Percentiles rank a stretch among this genome's conserved stretches.
Conservation (phyloP, 2,888 invertebrate genomes). For the Perithous albicinctus region DNA sequence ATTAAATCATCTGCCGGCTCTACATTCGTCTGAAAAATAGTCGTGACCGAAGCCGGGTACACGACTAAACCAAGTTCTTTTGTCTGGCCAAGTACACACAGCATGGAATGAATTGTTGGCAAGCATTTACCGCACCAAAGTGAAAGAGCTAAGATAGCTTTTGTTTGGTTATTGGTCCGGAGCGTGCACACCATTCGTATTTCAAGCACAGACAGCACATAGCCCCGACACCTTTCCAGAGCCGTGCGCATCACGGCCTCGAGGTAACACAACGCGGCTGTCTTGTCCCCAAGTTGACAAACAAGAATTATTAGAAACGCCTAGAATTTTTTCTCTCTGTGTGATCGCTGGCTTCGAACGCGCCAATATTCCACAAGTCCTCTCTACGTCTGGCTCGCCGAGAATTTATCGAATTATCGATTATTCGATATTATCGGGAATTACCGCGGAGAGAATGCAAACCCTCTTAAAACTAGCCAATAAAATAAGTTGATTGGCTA, state of each 20-base stretch:
- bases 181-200: constrained; percentile 44
- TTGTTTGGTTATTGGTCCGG: constrained; percentile 51
- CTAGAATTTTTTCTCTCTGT: background rate
- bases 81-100: constrained; percentile 19
- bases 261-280: background rate
- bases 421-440: constrained; percentile 33
- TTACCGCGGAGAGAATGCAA: constrained; percentile 10
- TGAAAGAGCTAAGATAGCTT: constrained; percentile 54
- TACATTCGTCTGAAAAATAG: background rate
- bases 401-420: constrained; percentile 52
- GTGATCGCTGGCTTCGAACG: background rate
- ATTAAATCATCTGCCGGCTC: background rate
- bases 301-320: constrained; percentile 8
- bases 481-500: constrained; percentile 44
- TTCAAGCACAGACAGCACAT: constrained; percentile 23
- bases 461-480: constrained; percentile 8
- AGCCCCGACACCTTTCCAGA: constrained; percentile 7
- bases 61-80: constrained; percentile 35
- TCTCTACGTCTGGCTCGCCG: constrained; percentile 1
- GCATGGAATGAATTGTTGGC: constrained; percentile 34
- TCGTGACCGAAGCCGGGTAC: background rate
- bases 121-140: constrained; percentile 34
- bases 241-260: background rate
- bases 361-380: background rate
- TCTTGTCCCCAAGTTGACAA: background rate